Evolutionary conservation across 1,140 invertebrate species (phyloP), one percentile per base, ranked within the genome.

Genomic region (Penaeus indicus): DNA sequence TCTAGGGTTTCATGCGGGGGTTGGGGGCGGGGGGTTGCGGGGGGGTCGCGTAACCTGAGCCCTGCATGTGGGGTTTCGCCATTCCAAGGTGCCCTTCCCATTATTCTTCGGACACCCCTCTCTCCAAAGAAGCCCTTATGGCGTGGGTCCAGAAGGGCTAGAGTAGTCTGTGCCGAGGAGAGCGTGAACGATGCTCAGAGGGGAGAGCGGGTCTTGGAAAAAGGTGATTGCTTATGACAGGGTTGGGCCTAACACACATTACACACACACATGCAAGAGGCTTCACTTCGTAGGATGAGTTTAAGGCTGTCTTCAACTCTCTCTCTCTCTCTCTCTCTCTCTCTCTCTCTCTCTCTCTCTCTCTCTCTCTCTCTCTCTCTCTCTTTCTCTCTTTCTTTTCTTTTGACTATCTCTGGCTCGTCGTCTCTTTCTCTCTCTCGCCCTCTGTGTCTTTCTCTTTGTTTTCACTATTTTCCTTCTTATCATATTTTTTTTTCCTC

Each of bases 191-290:
- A 86, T 67, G 77, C 77, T 42, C 42, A 25, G 54, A 42, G 60
- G 62, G 47, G 38, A 42, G 32, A 63, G 63, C 38, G 62, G 78
- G 60, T 86, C 85, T 86, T 67, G 85, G 85, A 86, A 86, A 86
- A 86, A 86, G 85, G 77, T 86, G 85, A 86, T 86, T 86, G 85
- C 85, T 86, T 86, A 86, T 86, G 85, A 86, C 85, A 86, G 85
- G 85, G 85, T 86, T 86, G 85, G 85, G 85, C 85, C 85, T 86
- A 86, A 86, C 85, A 81, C 85, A 86, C 85, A 86, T 86, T 86
- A 86, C 85, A 86, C 85, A 86, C 85, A 81, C 85, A 81, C 85
- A 86, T 86, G 85, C 85, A 86, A 86, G 84, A 63, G 85, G 77
- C 85, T 86, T 86, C 85, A 79, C 75, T 85, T 85, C 54, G 84